phyloP scores from a whole-genome alignment of 30 jellyfish, hydroid and myxozoan species.

The Mastigias papua region DNA sequence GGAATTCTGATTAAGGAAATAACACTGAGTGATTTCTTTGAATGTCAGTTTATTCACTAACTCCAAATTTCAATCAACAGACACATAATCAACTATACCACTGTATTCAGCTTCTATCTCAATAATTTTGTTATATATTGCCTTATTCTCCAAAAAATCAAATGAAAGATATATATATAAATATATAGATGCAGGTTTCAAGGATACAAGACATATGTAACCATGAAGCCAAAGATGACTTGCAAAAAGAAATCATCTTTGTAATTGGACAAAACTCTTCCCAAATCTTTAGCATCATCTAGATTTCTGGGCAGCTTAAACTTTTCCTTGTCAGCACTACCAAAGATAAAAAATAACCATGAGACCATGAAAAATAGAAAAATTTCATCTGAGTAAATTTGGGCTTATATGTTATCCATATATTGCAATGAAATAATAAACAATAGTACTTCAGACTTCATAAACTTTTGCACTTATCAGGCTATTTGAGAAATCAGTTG shows the following conservation, averaged over 20 bases:
- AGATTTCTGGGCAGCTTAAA: slow-evolving; percentile 78
- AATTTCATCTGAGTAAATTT: background rate
- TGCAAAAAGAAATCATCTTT: slow-evolving; percentile 80
- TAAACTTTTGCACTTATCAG: too few species aligned
- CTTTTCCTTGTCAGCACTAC: slow-evolving; percentile 67
- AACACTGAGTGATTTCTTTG: background rate
- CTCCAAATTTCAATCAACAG: background rate
- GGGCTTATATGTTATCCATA: background rate
- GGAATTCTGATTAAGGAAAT: background rate
- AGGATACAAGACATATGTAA: slow-evolving; percentile 84
- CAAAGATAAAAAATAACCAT: too few species aligned
- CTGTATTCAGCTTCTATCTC: background rate
- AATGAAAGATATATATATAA: background rate
- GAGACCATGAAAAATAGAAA: background rate
- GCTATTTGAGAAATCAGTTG: too few species aligned
- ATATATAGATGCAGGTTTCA: too few species aligned
- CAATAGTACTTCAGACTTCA: too few species aligned
- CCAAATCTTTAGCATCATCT: slow-evolving; percentile 92
- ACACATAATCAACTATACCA: background rate
- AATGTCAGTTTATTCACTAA: background rate
- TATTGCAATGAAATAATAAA: background rate
- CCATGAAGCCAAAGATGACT: slow-evolving; percentile 72
- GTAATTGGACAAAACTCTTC: slow-evolving; percentile 79
- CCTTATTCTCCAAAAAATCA: background rate
- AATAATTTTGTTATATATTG: background rate